Evolutionary conservation across 2,113 vertebrate species (phyloP).

Genomic region (Chloebia gouldiae): DNA sequence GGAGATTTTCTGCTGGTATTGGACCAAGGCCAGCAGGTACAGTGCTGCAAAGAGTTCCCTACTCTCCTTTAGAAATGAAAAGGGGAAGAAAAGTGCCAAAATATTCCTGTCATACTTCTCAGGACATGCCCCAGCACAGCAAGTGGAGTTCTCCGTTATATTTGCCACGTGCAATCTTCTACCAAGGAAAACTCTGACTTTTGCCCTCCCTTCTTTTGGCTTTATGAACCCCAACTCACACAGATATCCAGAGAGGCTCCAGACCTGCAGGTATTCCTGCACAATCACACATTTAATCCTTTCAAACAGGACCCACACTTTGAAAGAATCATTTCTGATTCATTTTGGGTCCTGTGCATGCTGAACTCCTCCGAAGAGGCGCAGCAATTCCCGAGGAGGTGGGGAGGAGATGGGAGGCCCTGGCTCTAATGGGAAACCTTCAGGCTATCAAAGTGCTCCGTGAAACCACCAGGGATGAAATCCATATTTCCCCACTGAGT

Average conservation of each 20-base stretch:
- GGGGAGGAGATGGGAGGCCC: constrained; percentile 4
- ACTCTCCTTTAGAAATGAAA: not conserved
- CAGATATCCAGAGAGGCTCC: not conserved
- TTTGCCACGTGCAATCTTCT: not conserved
- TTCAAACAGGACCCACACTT: not conserved
- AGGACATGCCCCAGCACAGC: not conserved
- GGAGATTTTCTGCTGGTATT: not conserved
- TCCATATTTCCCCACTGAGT: constrained; percentile 66
- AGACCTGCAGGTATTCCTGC: not conserved
- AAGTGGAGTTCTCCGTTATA: accelerated
- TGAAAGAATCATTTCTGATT: not conserved
- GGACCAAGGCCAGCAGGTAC: not conserved
- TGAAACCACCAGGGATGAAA: constrained; percentile 62
- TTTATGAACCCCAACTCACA: not conserved
- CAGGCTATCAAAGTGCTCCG: constrained; percentile 40
- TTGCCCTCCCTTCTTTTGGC: not conserved
- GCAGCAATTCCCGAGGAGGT: constrained; percentile 10
- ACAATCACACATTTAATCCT: not conserved
- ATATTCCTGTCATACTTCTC: not conserved
- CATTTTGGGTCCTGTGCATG: constrained; percentile 25
- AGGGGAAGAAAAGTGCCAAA: not conserved
- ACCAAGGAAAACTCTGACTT: not conserved
- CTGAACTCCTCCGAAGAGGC: not conserved
- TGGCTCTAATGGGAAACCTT: constrained; percentile 37
- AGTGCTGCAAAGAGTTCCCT: not conserved